Conservation (phyloP, 2,113 vertebrate genomes). For the Microcebus griseorufus region DNA sequence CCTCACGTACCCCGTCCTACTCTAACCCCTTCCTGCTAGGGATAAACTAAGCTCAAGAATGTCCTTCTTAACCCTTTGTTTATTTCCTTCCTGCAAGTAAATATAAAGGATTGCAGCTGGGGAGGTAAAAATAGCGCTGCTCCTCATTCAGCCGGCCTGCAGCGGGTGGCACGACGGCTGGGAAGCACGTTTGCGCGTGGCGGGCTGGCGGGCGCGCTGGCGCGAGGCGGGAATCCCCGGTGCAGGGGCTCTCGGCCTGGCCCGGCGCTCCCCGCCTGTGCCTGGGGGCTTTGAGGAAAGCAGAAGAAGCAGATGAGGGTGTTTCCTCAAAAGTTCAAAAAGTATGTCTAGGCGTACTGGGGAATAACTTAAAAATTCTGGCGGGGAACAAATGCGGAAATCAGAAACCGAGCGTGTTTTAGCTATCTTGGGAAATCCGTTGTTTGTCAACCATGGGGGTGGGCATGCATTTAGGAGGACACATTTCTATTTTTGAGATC, state of each 20-base stretch:
- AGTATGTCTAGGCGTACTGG: neutral
- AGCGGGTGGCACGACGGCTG: neutral
- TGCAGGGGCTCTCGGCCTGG: neutral
- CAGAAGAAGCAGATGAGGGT: neutral
- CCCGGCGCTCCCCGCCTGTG: neutral
- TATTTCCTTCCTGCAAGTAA: slow-evolving; percentile 36
- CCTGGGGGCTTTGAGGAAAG: neutral
- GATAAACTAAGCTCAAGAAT: neutral
- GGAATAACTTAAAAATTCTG: neutral
- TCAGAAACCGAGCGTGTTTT: neutral
- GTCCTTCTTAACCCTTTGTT: neutral
- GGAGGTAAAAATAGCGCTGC: slow-evolving; percentile 44
- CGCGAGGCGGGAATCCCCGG: neutral
- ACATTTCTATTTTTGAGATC: slow-evolving; percentile 39
- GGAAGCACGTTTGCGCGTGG: neutral
- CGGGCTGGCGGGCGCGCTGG: neutral
- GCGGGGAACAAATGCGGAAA: neutral
- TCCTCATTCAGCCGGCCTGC: neutral
- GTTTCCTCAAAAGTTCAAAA: slow-evolving; percentile 49
- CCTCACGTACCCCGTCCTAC: neutral
- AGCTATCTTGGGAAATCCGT: slow-evolving; percentile 45
- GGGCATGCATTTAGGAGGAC: neutral
- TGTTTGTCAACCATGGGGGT: slow-evolving; percentile 13
- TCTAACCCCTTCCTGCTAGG: neutral
- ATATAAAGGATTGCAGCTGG: neutral